These are phyloP conservation scores for Malthinus seriepunctatus DNA, from an alignment of 2,888 invertebrate genomes.

Conservation along the genomic window DNA sequence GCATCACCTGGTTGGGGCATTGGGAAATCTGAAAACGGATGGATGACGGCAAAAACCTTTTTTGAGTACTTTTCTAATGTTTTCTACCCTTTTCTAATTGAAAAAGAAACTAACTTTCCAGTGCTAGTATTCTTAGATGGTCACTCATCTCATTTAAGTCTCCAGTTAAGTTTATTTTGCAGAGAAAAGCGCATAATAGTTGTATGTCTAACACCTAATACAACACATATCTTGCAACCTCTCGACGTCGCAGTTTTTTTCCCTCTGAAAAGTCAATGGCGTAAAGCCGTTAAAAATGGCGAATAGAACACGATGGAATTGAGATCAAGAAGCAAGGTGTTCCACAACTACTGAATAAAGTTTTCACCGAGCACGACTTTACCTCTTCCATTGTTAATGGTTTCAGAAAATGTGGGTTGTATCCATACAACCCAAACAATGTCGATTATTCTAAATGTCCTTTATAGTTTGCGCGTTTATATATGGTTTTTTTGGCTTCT, in stretches of 20 bases:
- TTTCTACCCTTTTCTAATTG: conserved; percentile 34
- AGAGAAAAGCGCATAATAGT: conserved; percentile 34
- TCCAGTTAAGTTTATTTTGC: conserved; percentile 35
- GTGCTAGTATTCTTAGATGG: conserved; percentile 40
- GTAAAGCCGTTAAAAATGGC: no score
- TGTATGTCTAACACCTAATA: conserved; percentile 34
- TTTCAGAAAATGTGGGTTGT: conserved; percentile 34
- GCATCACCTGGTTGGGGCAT: conserved; percentile 37
- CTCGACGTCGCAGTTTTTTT: conserved; percentile 34
- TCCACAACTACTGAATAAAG: conserved; percentile 21
- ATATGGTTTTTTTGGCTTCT: no score
- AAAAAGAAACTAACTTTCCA: conserved; percentile 31
- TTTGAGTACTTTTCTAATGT: conserved; percentile 38
- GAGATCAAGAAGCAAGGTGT: conserved; percentile 31
- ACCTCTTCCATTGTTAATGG: conserved; percentile 11
- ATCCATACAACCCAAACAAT: conserved; percentile 31
- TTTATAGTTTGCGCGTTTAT: no score
- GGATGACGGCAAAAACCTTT: conserved; percentile 38
- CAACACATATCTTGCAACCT: conserved; percentile 37
- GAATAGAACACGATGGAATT: conserved; percentile 27
- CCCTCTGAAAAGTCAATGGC: conserved; percentile 33
- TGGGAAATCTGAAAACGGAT: conserved; percentile 37
- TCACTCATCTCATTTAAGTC: conserved; percentile 36
- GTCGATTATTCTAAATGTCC: conserved; percentile 37
- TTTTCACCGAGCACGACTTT: no score